Base-by-base conservation (phyloP, 2,888 invertebrate species). In the Epirrhoe tristata region DNA sequence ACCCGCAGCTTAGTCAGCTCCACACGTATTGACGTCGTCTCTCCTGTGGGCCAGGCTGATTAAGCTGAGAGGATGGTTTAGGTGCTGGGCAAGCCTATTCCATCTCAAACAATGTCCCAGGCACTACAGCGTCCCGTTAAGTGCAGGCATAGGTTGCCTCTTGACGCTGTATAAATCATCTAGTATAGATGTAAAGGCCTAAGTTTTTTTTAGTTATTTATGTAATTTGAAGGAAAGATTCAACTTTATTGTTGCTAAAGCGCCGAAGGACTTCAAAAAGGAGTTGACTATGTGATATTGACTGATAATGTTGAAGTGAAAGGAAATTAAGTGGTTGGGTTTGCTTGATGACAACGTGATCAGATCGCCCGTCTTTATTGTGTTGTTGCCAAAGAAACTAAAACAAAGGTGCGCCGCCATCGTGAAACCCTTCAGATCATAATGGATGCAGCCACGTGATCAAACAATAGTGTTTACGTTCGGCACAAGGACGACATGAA, bases 381-480 rank as follows among this genome's bases (percentile, higher is more conserved):
- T 66, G 64, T 67, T 63, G 62, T 67, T 66, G 68, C 58, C 52
- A 58, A 63, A 70, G 68, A 70, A 67, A 67, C 71, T 74, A 73
- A 77, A 83, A 86, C 86, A 86, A 85, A 85, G 82, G 82, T 84
- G 54, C n/a, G n/a, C n/a, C n/a, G n/a, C 77, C 76, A 75, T 78
- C 77, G 80, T 80, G 82, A 80, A 83, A 80, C 78, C 79, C 83
- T 86, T 88, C 86, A 86, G 84, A 87, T 86, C 81, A 87, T 91
- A 88, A 89, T 89, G 81, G 83, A 79, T 76, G 78, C 79, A 79
- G 82, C 88, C 89, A 90, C 89, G 89, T 90, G 90, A 90, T 86
- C 78, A 85, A 90, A 91, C 91, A 91, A 91, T 89, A 83, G 88
- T 89, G 90, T 91, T 91, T 91, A 89, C 85, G 86, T 80, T 89